Conservation (phyloP, 1,140 invertebrate genomes). For the Zaprionus davidi region DNA sequence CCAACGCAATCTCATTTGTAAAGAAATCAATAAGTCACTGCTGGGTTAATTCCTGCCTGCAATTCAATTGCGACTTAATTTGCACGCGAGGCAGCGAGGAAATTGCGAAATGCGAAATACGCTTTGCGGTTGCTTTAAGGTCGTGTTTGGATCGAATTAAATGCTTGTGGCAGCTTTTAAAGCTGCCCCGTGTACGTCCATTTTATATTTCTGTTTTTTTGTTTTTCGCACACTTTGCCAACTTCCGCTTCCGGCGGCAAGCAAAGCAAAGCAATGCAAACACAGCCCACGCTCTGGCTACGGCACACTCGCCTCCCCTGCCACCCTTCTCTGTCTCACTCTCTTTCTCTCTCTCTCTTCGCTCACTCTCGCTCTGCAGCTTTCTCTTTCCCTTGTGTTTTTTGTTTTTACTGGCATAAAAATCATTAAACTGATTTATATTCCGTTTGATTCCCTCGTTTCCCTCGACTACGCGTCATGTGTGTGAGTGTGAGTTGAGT, state of each 20-base stretch:
- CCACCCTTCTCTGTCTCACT: background rate
- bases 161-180: slow-evolving; percentile 42
- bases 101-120: slow-evolving; percentile 27
- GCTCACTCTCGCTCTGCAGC: slow-evolving; percentile 6
- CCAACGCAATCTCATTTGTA: background rate
- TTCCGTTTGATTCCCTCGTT: slow-evolving; percentile 65
- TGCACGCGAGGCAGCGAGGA: slow-evolving; percentile 17
- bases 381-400: slow-evolving; percentile 36
- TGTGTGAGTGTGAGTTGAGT: slow-evolving; percentile 25
- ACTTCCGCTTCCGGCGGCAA: slow-evolving; percentile 66
- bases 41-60: background rate
- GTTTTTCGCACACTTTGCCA: slow-evolving; percentile 57
- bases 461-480: slow-evolving; percentile 42
- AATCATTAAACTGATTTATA: slow-evolving; percentile 78
- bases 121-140: slow-evolving; percentile 16
- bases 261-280: slow-evolving; percentile 61
- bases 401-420: slow-evolving; percentile 65
- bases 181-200: slow-evolving; percentile 32
- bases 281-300: slow-evolving; percentile 37
- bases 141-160: slow-evolving; percentile 8
- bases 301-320: background rate
- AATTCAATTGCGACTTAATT: slow-evolving; percentile 44
- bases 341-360: background rate
- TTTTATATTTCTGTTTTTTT: slow-evolving; percentile 21
- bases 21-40: slow-evolving; percentile 15